phyloP scores from a whole-genome alignment of 2,113 vertebrate genomes.

The Notechis scutatus region DNA sequence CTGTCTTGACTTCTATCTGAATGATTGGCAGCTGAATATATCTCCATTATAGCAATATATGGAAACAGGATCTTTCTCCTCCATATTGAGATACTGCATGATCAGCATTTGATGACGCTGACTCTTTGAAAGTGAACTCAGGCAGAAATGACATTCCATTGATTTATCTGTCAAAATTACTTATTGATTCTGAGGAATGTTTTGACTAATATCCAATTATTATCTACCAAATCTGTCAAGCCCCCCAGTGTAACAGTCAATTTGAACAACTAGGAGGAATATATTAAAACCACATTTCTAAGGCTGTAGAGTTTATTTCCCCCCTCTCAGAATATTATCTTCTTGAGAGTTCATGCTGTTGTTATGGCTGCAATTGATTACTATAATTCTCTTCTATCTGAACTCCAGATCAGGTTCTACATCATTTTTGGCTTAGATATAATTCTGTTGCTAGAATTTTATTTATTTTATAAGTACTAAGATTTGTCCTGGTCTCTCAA shows the following conservation, averaged over 20 bases:
- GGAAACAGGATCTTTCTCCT: slow-evolving; percentile 6
- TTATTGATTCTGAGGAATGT: slow-evolving; percentile 14
- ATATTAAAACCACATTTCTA: background rate
- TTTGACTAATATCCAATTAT: slow-evolving; percentile 12
- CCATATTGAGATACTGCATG: background rate
- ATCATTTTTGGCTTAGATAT: slow-evolving; percentile 10
- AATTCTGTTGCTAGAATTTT: background rate
- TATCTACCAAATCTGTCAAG: slow-evolving; percentile 16
- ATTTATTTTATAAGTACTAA: background rate
- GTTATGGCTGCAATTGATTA: background rate
- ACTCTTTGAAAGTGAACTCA: background rate
- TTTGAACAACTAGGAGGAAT: background rate
- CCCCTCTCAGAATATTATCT: background rate
- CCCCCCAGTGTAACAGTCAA: background rate
- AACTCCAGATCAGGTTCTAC: slow-evolving; percentile 19
- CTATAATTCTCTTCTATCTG: background rate
- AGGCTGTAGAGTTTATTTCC: background rate
- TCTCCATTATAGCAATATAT: background rate
- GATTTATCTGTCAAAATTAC: slow-evolving; percentile 10
- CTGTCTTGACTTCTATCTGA: background rate
- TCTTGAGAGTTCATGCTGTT: background rate
- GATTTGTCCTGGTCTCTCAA: background rate
- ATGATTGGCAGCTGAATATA: background rate
- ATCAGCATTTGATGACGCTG: background rate
- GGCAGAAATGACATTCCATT: background rate